Base-by-base conservation (phyloP, 2,888 invertebrate species). In the Drosophila ezoana region DNA sequence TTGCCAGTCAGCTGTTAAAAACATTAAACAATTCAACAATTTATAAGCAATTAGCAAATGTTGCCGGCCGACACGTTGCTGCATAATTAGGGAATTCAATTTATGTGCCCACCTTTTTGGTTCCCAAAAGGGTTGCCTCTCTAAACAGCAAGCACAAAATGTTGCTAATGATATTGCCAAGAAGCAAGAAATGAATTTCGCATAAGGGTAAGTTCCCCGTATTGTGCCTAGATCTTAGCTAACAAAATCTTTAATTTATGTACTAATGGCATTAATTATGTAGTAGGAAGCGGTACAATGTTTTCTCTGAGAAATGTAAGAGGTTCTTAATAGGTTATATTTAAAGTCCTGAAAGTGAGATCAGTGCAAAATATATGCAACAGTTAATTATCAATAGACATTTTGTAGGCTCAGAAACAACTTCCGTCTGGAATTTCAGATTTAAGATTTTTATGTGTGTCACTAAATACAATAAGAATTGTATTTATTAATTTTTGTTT, bases 11-110 rank as follows among this genome's bases (percentile, higher is more conserved):
- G 76, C 79, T 85, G 85, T 56, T 68, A 47, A 71, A 61, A 61
- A 57, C 85, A 77, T 81, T 81, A 68, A 79, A 75, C 82, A 81
- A 74, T 79, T 79, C 61, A 71, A 84, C 79, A 81, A 81, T 85
- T 81, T 81, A 75, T 68, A 84, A 70, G 82, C 77, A 84, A 87
- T 84, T 85, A 75, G 82, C 28, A 71, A 73, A 71, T 64, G 71
- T 69, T 76, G 71, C 47, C 47, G 60, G 14, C 37, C 59, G 9
- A 38, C 62, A 59, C 65, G 65, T 45, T 61, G 37, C 32, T 65
- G 76, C 69, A 76, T 86, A 86, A 81, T 79, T 83, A 76, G 45
- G 51, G 59, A 63, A 77, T 74, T 66, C 54, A 70, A 66, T 76
- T 74, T 57, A 44, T 60, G 51, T 28, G 18, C 11, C 20, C 37